Conservation (phyloP, 2,888 invertebrate genomes). For the Lysandra coridon region DNA sequence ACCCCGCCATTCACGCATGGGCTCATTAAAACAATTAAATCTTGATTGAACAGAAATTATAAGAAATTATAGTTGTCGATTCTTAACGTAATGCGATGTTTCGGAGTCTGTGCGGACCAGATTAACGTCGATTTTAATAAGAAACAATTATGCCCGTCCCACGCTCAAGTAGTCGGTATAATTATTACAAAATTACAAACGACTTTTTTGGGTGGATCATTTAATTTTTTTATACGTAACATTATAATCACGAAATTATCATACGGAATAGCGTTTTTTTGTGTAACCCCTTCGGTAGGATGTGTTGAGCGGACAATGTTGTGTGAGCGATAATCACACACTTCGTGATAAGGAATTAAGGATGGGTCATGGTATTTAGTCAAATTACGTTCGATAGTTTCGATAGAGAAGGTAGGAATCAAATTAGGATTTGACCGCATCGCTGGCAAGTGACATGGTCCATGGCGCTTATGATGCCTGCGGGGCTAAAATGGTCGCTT, state of each 20-base stretch:
- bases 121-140: conserved; percentile 80
- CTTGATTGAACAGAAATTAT: conserved; percentile 81
- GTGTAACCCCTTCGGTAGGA: conserved; percentile 3
- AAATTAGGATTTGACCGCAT: too few species aligned
- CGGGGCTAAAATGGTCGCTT: too few species aligned
- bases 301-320: not conserved
- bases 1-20: conserved; percentile 79
- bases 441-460: too few species aligned
- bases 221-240: conserved; percentile 58
- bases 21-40: conserved; percentile 81
- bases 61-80: conserved; percentile 81
- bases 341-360: not conserved
- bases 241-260: conserved; percentile 36
- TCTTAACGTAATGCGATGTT: conserved; percentile 77
- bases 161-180: conserved; percentile 75
- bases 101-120: conserved; percentile 77
- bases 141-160: conserved; percentile 79
- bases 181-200: conserved; percentile 77
- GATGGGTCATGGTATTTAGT: not conserved
- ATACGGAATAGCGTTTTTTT: conserved; percentile 30
- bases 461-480: too few species aligned
- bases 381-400: not conserved
- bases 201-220: conserved; percentile 69
- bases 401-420: not conserved
- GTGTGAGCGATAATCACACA: not conserved